Evolutionary conservation across 2,888 invertebrate genomes (phyloP), one percentile per base, ranked within the genome.

Genomic region (Papilio gigon): DNA sequence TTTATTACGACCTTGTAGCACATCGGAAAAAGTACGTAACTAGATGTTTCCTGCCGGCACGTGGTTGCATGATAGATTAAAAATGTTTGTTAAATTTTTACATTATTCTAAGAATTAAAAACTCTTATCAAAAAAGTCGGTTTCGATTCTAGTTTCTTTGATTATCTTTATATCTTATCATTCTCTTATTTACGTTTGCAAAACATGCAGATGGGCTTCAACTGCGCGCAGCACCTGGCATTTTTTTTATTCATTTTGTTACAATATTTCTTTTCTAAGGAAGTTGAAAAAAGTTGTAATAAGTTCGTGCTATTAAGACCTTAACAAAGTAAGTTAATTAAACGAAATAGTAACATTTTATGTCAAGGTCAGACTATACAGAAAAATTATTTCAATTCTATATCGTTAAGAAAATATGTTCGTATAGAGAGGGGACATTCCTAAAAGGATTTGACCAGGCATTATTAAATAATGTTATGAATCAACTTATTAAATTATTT

Each of bases 151-250:
- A 11, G 22, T 47, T 47, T 22, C 9, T 22, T 47, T 47, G 4
- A 47, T 47, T 47, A 25, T 22, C 22, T 22, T n/a, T 33, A 22
- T 47, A 11, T 47, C 11, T 47, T 47, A 47, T 47, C 47, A 20
- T 47, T 12, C 22, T 22, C 4, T 47, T 64, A 50, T 59, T 68
- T 58, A 68, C 44, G 53, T 33, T 30, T 25, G 53, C 63, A 64
- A 68, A 27, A n/a, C 47, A 50, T 63, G 59, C 56, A 68, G 63
- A 58, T 68, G 60, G 37, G 20, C 40, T n/a, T n/a, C n/a, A n/a
- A n/a, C n/a, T 37, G 17, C 37, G 9, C 58, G 33, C 8, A 22
- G 42, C 67, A 56, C 40, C 53, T 56, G 67, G 14, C 22, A 22
- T 22, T 65, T 65, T n/a, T 64, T 53, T 44, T 2, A 47, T 47